Percentiles rank a stretch among this genome's conserved stretches.
phyloP scores from a whole-genome alignment of 2,113 vertebrate species.

The Notarius quadriscutis region DNA sequence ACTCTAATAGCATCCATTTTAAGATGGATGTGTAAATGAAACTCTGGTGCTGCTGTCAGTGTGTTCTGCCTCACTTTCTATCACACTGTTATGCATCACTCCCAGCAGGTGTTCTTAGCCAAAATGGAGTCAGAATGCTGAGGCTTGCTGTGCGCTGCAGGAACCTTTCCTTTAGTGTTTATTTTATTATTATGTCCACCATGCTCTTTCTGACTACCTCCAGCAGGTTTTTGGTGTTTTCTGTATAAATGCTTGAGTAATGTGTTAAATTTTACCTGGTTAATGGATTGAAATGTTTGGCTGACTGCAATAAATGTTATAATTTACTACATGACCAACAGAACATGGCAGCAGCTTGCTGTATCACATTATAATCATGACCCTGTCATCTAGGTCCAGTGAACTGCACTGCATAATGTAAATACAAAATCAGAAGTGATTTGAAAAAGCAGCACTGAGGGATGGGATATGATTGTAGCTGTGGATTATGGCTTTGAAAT shows the following conservation, averaged over 20 bases:
- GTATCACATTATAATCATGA: not conserved
- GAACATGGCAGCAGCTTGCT: constrained; percentile 15
- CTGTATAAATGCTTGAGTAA: constrained; percentile 1
- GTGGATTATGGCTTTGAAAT: not conserved
- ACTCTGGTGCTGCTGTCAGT: constrained; percentile 10
- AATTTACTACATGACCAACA: constrained; percentile 34
- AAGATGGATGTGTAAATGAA: constrained; percentile 17
- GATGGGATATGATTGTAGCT: not conserved
- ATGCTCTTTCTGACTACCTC: constrained; percentile 16
- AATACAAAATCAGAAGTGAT: not conserved
- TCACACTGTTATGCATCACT: constrained; percentile 28
- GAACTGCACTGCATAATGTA: constrained; percentile 25
- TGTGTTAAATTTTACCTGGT: not conserved
- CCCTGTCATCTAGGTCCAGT: constrained; percentile 14
- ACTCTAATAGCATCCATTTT: constrained; percentile 25
- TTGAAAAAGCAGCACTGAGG: not conserved
- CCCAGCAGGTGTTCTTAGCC: constrained; percentile 25
- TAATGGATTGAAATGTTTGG: constrained; percentile 12
- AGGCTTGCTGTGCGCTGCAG: constrained; percentile 5
- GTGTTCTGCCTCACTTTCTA: constrained; percentile 10
- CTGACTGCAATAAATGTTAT: constrained; percentile 17
- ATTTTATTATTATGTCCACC: constrained; percentile 8
- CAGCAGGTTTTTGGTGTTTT: constrained; percentile 6
- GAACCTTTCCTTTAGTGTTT: not conserved
- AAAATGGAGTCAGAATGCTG: not conserved